These are phyloP conservation scores for Neostethus bicornis DNA, from an alignment of 2,797 vertebrate species.

Conservation along the genomic window DNA sequence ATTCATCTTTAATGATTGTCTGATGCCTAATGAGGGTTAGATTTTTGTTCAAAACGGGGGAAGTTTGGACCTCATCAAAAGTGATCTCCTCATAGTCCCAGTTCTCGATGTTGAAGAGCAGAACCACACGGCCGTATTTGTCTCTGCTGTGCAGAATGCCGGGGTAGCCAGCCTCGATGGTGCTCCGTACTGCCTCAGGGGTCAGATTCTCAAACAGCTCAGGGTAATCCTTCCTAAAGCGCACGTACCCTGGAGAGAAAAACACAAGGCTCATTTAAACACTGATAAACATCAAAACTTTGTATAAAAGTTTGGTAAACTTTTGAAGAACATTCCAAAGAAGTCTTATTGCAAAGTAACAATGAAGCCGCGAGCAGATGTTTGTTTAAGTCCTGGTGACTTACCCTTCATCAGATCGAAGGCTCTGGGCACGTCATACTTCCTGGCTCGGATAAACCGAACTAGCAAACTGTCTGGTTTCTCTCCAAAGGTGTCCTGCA, in stretches of 20 bases:
- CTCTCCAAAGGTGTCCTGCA: slow-evolving; percentile 84
- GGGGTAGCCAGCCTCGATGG: slow-evolving; percentile 95
- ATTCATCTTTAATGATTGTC: neutral
- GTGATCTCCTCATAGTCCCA: slow-evolving; percentile 99
- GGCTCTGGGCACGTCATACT: slow-evolving; percentile 88
- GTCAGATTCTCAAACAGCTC: slow-evolving; percentile 95
- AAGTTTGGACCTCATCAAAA: slow-evolving; percentile 90
- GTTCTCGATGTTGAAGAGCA: slow-evolving; percentile 98
- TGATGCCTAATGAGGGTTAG: neutral
- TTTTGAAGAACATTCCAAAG: neutral
- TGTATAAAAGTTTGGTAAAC: too few relatives aligned
- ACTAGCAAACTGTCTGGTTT: slow-evolving; percentile 84
- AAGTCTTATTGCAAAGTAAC: neutral
- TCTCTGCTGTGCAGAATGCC: slow-evolving; percentile 92
- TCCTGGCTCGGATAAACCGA: slow-evolving; percentile 94
- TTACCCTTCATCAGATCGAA: slow-evolving; percentile 94
- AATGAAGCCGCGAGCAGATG: too few relatives aligned
- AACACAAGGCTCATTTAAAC: neutral
- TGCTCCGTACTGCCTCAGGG: slow-evolving; percentile 91
- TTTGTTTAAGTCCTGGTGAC: slow-evolving; percentile 4
- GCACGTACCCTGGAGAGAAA: slow-evolving; percentile 86
- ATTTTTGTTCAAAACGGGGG: neutral
- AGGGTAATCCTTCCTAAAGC: slow-evolving; percentile 94
- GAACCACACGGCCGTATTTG: slow-evolving; percentile 92
- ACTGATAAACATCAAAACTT: too few relatives aligned